Evolutionary conservation across 2,113 vertebrate genomes (phyloP).

Genomic region (Nibea coibor): DNA sequence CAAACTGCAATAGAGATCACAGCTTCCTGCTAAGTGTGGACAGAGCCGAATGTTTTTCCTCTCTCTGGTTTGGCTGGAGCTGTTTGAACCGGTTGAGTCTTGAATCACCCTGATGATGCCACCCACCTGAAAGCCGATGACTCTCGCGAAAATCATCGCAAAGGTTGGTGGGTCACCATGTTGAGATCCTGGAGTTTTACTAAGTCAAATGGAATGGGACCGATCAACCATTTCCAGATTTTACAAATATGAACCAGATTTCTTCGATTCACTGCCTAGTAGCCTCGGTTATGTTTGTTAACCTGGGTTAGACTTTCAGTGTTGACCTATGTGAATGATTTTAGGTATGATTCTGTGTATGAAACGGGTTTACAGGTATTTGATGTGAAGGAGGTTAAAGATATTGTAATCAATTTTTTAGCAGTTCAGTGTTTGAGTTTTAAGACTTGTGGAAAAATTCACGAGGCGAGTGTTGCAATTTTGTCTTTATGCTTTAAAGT

Average conservation of each 20-base stretch:
- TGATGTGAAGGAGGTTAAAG: slow-evolving; percentile 12
- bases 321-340: slow-evolving; percentile 56
- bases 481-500: slow-evolving; percentile 65
- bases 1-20: slow-evolving; percentile 15
- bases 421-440: slow-evolving; percentile 20
- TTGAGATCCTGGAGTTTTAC: slow-evolving; percentile 30
- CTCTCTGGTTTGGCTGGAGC: slow-evolving; percentile 32
- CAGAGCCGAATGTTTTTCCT: slow-evolving; percentile 30
- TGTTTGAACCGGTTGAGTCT: slow-evolving; percentile 21
- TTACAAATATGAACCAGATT: slow-evolving; percentile 36
- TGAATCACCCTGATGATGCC: slow-evolving; percentile 20
- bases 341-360: slow-evolving; percentile 66
- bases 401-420: slow-evolving; percentile 2
- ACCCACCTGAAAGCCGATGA: slow-evolving; percentile 25
- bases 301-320: slow-evolving; percentile 37
- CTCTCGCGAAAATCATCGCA: slow-evolving; percentile 4
- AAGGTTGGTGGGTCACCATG: slow-evolving; percentile 7
- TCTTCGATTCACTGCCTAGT: slow-evolving; percentile 49
- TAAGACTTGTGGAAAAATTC: slow-evolving; percentile 16
- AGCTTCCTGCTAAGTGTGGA: slow-evolving; percentile 33
- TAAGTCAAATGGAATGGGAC: slow-evolving; percentile 11
- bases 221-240: slow-evolving; percentile 21
- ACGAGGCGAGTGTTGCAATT: slow-evolving; percentile 41
- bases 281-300: slow-evolving; percentile 47
- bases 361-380: slow-evolving; percentile 67